A percentile compares a stretch with the other conserved stretches of the same genome.
These are phyloP conservation scores for Danio kyathit DNA, from an alignment of 2,797 vertebrate genomes.

Conservation along the genomic window DNA sequence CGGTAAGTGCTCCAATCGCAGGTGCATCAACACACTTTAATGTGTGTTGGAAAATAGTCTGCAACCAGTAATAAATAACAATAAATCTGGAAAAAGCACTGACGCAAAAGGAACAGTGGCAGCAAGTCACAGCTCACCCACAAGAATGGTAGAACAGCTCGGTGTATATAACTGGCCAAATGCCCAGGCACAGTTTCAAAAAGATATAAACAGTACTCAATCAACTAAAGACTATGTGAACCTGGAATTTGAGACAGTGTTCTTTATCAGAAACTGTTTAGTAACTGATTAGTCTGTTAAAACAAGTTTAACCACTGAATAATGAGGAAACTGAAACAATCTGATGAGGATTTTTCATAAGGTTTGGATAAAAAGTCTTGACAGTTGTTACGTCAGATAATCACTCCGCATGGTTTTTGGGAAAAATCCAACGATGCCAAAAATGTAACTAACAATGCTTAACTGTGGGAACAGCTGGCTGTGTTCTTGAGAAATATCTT, in stretches of 20 bases:
- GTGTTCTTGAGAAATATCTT: slow-evolving; percentile 41
- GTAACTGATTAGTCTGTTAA: background rate
- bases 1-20: slow-evolving; percentile 59
- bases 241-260: background rate
- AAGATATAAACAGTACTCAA: background rate
- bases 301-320: background rate
- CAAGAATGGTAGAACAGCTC: background rate
- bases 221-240: background rate
- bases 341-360: background rate
- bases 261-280: background rate
- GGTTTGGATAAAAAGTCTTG: background rate
- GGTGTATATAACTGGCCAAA: background rate
- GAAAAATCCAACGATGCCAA: slow-evolving; percentile 16
- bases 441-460: background rate
- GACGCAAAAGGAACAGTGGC: background rate
- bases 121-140: background rate
- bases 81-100: background rate
- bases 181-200: background rate
- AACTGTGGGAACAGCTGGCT: slow-evolving; percentile 41
- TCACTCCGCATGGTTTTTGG: background rate
- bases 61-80: background rate
- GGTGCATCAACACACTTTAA: slow-evolving; percentile 57
- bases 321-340: background rate
- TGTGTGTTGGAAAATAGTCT: background rate
- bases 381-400: background rate